Conservation (phyloP, 1,140 invertebrate species). For the Apis florea region DNA sequence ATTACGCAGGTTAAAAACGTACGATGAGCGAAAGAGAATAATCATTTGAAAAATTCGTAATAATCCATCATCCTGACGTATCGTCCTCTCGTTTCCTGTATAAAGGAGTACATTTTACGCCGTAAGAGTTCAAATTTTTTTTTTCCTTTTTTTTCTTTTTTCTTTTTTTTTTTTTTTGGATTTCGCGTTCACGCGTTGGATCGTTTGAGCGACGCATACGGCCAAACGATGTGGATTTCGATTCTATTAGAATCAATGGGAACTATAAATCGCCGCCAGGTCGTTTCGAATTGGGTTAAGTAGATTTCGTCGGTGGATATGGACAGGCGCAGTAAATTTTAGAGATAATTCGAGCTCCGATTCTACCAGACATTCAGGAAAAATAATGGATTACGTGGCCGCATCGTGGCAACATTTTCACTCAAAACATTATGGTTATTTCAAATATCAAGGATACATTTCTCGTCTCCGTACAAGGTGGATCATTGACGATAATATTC, state of each 20-base stretch:
- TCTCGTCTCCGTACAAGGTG: too few species aligned
- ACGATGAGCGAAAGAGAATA: too few species aligned
- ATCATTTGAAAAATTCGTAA: too few species aligned
- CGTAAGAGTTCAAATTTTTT: too few species aligned
- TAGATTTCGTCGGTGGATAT: conserved; percentile 34
- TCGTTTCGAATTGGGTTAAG: conserved; percentile 41
- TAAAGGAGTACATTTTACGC: too few species aligned
- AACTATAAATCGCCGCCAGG: conserved; percentile 31
- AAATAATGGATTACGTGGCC: conserved; percentile 17
- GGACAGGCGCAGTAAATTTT: conserved; percentile 22
- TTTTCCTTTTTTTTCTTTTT: not conserved
- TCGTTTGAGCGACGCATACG: conserved; percentile 6
- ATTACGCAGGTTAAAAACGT: too few species aligned
- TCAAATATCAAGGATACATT: too few species aligned
- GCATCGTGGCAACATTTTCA: not conserved
- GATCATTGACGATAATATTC: too few species aligned
- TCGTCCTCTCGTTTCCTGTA: too few species aligned
- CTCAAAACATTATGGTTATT: not conserved
- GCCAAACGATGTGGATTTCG: conserved; percentile 31
- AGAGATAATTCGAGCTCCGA: not conserved
- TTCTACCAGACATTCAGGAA: not conserved
- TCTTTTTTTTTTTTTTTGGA: not conserved
- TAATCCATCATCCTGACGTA: too few species aligned
- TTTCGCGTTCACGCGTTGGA: not conserved
- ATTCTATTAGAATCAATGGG: conserved; percentile 31